Conservation (phyloP, 2,888 invertebrate genomes). For the Drosophila multiciliata region DNA sequence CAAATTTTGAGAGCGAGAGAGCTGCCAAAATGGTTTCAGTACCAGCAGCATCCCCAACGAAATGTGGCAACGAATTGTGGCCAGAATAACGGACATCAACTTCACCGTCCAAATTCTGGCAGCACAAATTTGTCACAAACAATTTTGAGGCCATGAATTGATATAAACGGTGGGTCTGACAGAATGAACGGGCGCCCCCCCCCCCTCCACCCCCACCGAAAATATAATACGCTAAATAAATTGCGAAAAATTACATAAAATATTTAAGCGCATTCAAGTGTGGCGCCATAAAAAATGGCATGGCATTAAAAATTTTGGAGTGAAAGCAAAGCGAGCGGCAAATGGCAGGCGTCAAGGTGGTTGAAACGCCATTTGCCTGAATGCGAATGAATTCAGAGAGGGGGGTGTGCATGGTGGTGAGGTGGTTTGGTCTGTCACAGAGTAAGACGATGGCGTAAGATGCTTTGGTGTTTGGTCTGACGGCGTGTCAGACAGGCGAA, state of each 20-base stretch:
- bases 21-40: constrained; percentile 40
- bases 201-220: constrained; percentile 2
- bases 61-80: constrained; percentile 38
- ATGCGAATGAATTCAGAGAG: neutral
- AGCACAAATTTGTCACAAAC: constrained; percentile 65
- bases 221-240: constrained; percentile 80
- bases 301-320: constrained; percentile 75
- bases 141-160: constrained; percentile 59
- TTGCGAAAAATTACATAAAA: constrained; percentile 81
- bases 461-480: constrained; percentile 43
- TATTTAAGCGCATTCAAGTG: constrained; percentile 81
- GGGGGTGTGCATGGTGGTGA: neutral
- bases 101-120: constrained; percentile 1
- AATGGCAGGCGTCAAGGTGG: constrained; percentile 65
- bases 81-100: constrained; percentile 31
- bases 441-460: constrained; percentile 13
- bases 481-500: constrained; percentile 64
- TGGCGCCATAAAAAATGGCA: constrained; percentile 77
- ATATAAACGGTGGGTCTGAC: constrained; percentile 68
- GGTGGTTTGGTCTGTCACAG: neutral
- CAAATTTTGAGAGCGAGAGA: constrained; percentile 34
- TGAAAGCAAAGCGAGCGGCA: constrained; percentile 77
- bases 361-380: constrained; percentile 54
- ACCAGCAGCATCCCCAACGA: neutral
- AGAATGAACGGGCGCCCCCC: neutral